phyloP scores from a whole-genome alignment of 2,797 vertebrate species.

The Echiichthys vipera region DNA sequence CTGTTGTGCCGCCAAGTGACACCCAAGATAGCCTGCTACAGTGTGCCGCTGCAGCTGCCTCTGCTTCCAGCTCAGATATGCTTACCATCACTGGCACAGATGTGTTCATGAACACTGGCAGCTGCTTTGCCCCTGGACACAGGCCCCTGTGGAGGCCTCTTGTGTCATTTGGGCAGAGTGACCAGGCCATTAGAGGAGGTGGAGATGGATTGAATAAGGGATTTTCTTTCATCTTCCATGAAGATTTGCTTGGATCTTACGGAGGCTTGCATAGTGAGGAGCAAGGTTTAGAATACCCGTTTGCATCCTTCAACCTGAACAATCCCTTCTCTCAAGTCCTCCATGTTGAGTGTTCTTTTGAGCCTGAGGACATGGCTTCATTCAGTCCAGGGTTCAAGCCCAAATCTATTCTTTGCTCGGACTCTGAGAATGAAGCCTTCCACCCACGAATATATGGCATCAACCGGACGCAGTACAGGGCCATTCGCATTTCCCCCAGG shows the following conservation, averaged over 20 bases:
- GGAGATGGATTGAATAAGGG: constrained; percentile 94
- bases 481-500: constrained; percentile 97
- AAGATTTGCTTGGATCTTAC: constrained; percentile 97
- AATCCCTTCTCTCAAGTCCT: constrained; percentile 99
- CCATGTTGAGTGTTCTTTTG: constrained; percentile 98
- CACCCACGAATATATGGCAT: constrained; percentile 94
- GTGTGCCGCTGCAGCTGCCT: constrained; percentile 86
- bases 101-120: constrained; percentile 95
- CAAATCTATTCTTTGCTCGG: constrained; percentile 97
- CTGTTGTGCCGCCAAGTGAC: constrained; percentile 90
- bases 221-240: constrained; percentile 99
- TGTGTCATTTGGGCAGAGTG: constrained; percentile 93
- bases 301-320: constrained; percentile 96
- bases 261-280: constrained; percentile 93
- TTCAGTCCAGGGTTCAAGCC: constrained; percentile 98
- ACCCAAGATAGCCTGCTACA: constrained; percentile 89
- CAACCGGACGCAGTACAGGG: constrained; percentile 96
- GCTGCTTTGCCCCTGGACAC: constrained; percentile 95
- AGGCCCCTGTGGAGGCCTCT: constrained; percentile 95
- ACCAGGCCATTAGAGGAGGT: constrained; percentile 88
- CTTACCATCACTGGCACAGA: constrained; percentile 96
- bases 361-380: constrained; percentile 96
- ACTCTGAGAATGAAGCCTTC: constrained; percentile 93
- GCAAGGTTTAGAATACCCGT: constrained; percentile 93
- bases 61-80: constrained; percentile 87